Evolutionary conservation across 2,797 vertebrate species (phyloP).

Genomic region (Gallirallus australis): DNA sequence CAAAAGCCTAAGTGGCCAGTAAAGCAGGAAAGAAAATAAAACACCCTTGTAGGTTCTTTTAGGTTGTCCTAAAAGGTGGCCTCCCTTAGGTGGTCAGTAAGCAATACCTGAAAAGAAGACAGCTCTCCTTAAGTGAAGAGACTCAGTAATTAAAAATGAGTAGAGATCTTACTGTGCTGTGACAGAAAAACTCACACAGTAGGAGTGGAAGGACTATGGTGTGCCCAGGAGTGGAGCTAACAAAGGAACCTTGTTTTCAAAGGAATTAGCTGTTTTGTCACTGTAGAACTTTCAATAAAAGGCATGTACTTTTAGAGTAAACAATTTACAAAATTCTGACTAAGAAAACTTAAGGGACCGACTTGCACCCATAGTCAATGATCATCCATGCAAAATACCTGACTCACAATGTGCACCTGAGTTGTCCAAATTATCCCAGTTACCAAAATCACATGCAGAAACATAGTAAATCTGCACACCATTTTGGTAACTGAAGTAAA

Average conservation of each 20-base stretch:
- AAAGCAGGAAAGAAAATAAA: not conserved
- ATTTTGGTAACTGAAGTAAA: not conserved
- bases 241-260: not conserved
- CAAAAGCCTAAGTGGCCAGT: not conserved
- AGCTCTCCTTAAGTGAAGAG: not conserved
- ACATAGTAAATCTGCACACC: not conserved
- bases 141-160: not conserved
- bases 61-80: not conserved
- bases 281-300: not conserved
- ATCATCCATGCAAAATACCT: not conserved
- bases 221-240: not conserved
- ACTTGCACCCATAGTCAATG: not conserved
- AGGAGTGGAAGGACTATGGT: not conserved
- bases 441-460: not conserved
- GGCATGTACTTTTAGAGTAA: not conserved
- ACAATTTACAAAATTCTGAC: not conserved
- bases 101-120: not conserved
- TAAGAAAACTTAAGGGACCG: not conserved
- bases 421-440: not conserved
- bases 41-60: not conserved
- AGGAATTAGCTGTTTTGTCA: not conserved
- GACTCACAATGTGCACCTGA: not conserved
- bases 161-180: not conserved
- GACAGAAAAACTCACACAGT: not conserved
- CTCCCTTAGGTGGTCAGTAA: not conserved